Percentiles rank a stretch among this genome's conserved stretches.
These are phyloP conservation scores for Drosophila meridiana DNA, from an alignment of 2,888 invertebrate genomes.

Conservation along the genomic window DNA sequence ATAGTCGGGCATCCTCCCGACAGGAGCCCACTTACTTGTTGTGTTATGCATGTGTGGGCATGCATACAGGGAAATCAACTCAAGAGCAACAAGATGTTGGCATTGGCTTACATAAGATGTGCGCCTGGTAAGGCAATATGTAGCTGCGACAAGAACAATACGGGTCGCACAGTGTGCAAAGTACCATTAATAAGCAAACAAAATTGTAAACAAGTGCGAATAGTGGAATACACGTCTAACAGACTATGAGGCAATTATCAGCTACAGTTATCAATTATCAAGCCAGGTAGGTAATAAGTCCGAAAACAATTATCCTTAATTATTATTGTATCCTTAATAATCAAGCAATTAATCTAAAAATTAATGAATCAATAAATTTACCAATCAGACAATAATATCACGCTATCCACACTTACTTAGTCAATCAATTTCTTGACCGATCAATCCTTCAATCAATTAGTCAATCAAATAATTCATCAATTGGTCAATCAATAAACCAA, in stretches of 20 bases:
- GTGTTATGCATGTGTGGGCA: conserved; percentile 6
- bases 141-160: background rate
- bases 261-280: background rate
- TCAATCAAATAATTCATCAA: background rate
- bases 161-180: conserved; percentile 3
- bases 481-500: background rate
- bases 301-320: too few species aligned
- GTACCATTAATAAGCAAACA: background rate
- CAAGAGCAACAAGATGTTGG: conserved; percentile 43
- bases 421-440: too few species aligned
- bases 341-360: too few species aligned
- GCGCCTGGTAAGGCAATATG: background rate
- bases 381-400: background rate
- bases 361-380: background rate
- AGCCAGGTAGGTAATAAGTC: too few species aligned
- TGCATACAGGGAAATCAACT: conserved; percentile 39
- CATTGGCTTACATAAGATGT: conserved; percentile 23
- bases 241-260: background rate
- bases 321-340: too few species aligned
- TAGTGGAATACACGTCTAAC: background rate
- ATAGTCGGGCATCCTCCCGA: background rate
- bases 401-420: too few species aligned
- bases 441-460: background rate
- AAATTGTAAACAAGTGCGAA: background rate
- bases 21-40: background rate